Evolutionary conservation across 2,888 invertebrate species (phyloP).

Genomic region (Boloria euphrosyne): DNA sequence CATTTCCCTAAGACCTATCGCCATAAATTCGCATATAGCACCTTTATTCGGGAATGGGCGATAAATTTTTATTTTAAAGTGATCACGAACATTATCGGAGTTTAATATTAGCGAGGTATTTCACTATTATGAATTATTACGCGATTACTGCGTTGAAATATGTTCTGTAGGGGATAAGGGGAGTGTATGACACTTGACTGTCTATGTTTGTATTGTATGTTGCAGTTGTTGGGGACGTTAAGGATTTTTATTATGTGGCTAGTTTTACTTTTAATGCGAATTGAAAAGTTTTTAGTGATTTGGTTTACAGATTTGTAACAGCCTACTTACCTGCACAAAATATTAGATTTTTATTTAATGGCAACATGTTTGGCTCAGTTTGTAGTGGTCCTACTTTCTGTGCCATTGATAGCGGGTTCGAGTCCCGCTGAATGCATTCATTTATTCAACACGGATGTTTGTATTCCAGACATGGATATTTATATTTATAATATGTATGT

Average conservation of each 20-base stretch:
- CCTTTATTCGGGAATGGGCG: constrained; percentile 41
- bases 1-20: constrained; percentile 37
- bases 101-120: constrained; percentile 64
- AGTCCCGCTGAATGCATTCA: too few species aligned
- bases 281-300: too few species aligned
- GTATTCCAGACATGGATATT: too few species aligned
- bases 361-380: too few species aligned
- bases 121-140: constrained; percentile 59
- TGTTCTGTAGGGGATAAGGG: constrained; percentile 43
- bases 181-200: constrained; percentile 46
- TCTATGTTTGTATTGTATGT: constrained; percentile 20
- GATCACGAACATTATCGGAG: constrained; percentile 62
- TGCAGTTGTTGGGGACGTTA: neutral
- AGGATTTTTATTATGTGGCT: neutral
- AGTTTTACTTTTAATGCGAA: neutral
- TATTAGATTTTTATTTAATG: too few species aligned
- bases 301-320: too few species aligned
- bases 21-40: constrained; percentile 38
- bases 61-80: constrained; percentile 64
- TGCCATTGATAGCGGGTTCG: too few species aligned
- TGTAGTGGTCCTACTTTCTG: too few species aligned
- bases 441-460: too few species aligned
- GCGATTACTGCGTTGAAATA: constrained; percentile 60
- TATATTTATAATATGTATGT: too few species aligned
- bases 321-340: too few species aligned